Conservation (phyloP, 2,797 vertebrate species). For the Glyptemys insculpta region DNA sequence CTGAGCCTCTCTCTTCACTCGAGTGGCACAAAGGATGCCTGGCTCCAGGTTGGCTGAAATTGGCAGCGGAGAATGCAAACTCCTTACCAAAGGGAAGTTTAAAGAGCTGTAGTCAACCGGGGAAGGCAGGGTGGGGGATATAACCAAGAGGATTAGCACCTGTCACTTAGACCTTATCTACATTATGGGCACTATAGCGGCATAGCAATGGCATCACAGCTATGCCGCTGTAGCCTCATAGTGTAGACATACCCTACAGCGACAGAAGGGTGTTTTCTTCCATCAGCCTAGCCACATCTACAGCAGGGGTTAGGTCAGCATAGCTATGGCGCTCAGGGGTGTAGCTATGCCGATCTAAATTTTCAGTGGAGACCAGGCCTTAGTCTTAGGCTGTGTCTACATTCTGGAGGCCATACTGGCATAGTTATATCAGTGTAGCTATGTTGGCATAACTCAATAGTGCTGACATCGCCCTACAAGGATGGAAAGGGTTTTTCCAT, state of each 20-base stretch:
- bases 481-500: background rate
- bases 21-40: background rate
- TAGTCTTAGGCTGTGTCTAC: background rate
- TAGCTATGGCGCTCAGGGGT: background rate
- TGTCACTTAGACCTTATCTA: background rate
- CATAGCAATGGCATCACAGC: background rate
- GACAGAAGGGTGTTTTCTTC: background rate
- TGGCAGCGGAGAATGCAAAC: accelerated
- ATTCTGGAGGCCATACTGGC: background rate
- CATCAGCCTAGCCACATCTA: background rate
- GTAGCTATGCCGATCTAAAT: background rate
- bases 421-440: too few species aligned
- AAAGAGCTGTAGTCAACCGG: background rate
- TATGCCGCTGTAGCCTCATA: background rate
- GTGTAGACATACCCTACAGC: background rate
- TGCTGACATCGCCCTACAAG: background rate
- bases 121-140: background rate
- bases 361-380: background rate
- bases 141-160: background rate
- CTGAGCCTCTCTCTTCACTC: background rate
- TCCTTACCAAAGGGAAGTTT: background rate
- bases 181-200: background rate
- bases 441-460: background rate
- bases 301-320: too few species aligned
- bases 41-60: background rate